phyloP scores from a whole-genome alignment of 1,140 invertebrate genomes.

The Leucophenga varia region DNA sequence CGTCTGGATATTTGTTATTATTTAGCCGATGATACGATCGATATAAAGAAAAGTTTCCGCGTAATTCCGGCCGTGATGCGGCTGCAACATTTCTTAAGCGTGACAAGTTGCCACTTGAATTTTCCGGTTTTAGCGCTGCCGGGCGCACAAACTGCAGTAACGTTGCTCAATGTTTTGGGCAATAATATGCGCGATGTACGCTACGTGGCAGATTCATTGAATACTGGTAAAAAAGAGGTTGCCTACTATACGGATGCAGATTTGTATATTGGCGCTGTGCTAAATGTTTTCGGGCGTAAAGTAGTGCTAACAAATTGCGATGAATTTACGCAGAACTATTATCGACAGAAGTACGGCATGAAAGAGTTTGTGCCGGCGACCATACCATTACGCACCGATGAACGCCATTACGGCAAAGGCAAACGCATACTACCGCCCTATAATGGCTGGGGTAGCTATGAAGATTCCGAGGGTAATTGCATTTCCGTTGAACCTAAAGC shows the following conservation, averaged over 20 bases:
- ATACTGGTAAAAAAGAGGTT: conserved; percentile 57
- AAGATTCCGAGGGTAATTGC: conserved; percentile 86
- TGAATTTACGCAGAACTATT: conserved; percentile 84
- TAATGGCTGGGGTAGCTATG: conserved; percentile 83
- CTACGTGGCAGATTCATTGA: conserved; percentile 64
- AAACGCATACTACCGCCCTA: conserved; percentile 74
- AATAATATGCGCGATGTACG: conserved; percentile 61
- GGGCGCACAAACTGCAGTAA: conserved; percentile 63
- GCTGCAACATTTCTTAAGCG: conserved; percentile 73
- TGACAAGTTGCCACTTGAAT: conserved; percentile 74
- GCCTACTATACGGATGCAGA: conserved; percentile 69
- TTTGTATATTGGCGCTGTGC: conserved; percentile 74
- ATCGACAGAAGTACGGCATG: conserved; percentile 63
- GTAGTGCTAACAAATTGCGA: conserved; percentile 84
- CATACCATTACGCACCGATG: conserved; percentile 50
- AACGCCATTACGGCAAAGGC: conserved; percentile 29
- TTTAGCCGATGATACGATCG: conserved; percentile 84
- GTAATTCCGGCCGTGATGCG: conserved; percentile 70
- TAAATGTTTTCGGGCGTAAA: conserved; percentile 78
- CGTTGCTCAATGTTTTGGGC: conserved; percentile 73
- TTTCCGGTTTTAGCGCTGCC: conserved; percentile 59
- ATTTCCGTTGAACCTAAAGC: conserved; percentile 73
- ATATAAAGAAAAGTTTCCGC: conserved; percentile 76
- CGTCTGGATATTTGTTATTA: conserved; percentile 79
- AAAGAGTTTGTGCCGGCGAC: conserved; percentile 66